Conservation (phyloP, 2,797 vertebrate species). For the Pelobates cultripes region DNA sequence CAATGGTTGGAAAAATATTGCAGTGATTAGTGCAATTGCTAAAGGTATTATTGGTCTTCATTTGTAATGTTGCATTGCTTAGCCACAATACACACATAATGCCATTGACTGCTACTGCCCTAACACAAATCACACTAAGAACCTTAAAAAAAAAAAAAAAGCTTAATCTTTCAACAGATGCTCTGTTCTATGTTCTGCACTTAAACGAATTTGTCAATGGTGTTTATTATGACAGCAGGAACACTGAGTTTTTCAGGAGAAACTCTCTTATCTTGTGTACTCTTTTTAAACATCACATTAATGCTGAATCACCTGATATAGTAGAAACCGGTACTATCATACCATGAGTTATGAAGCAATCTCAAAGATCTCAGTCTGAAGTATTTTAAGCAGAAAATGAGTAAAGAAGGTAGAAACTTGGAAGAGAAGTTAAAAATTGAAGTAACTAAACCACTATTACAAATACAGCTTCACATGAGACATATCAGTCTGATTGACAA, state of each 20-base stretch:
- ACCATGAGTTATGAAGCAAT: no score
- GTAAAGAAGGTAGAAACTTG: no score
- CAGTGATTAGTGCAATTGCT: neutral
- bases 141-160: neutral
- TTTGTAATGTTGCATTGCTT: neutral
- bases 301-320: neutral
- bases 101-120: neutral
- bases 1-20: neutral
- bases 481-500: no score
- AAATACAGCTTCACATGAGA: no score
- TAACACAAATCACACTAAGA: neutral
- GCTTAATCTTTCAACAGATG: constrained; percentile 7
- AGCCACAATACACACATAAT: neutral
- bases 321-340: neutral
- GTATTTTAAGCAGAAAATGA: no score
- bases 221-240: constrained; percentile 6
- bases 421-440: no score
- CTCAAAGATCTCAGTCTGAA: no score
- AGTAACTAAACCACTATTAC: no score
- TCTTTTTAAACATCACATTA: constrained; percentile 4
- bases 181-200: neutral
- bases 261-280: neutral
- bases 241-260: neutral
- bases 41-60: neutral
- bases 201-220: neutral